These are phyloP conservation scores for Rattus rattus DNA, from an alignment of 2,113 vertebrate species.

Conservation along the genomic window DNA sequence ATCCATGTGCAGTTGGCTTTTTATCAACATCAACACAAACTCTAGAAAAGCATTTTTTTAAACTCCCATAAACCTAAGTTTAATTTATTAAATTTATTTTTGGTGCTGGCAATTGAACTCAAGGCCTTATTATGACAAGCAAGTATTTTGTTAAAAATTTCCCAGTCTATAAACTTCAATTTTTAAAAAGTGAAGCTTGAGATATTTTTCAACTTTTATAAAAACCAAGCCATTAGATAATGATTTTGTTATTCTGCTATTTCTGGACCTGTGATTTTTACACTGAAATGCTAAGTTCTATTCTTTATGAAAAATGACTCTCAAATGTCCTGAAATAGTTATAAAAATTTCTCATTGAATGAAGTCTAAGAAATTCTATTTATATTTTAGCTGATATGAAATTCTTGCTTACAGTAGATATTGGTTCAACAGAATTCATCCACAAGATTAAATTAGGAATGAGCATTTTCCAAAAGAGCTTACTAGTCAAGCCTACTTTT, in stretches of 20 bases:
- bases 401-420: slow-evolving; percentile 25
- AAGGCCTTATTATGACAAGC: background rate
- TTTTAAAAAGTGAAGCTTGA: slow-evolving; percentile 43
- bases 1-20: background rate
- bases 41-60: slow-evolving; percentile 7
- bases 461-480: slow-evolving; percentile 14
- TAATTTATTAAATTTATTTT: background rate
- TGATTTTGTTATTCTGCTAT: background rate
- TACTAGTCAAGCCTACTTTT: background rate
- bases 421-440: slow-evolving; percentile 27
- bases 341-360: background rate
- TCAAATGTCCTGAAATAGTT: slow-evolving; percentile 2
- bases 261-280: background rate
- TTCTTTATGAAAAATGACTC: slow-evolving; percentile 31
- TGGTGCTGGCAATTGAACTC: background rate
- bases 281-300: background rate
- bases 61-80: background rate
- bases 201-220: slow-evolving; percentile 11
- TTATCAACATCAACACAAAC: slow-evolving; percentile 45
- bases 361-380: slow-evolving; percentile 43
- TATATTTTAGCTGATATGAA: background rate
- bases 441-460: background rate
- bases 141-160: background rate
- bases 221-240: background rate
- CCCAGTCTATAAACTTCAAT: background rate